Conservation (phyloP, 2,888 invertebrate species). For the Calephelis perditalis region DNA sequence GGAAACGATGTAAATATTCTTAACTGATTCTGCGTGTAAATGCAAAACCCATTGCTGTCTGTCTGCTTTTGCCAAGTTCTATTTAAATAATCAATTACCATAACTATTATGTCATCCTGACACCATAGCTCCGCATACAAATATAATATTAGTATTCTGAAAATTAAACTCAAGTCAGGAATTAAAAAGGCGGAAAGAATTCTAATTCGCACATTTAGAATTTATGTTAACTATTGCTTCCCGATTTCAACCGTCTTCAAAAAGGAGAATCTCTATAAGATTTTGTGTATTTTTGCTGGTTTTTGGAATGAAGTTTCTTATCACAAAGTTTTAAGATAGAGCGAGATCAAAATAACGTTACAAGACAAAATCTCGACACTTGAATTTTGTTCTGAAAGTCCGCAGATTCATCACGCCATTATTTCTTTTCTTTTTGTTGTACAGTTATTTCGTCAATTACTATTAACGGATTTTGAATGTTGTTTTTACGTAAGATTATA, state of each 20-base stretch:
- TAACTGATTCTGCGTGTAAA: constrained; percentile 18
- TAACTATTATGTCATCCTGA: constrained; percentile 27
- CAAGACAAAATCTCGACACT: too few relatives aligned
- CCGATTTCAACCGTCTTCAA: not conserved
- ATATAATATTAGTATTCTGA: constrained; percentile 24
- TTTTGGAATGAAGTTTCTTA: too few relatives aligned
- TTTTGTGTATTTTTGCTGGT: too few relatives aligned
- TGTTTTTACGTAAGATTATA: too few relatives aligned
- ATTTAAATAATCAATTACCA: constrained; percentile 8
- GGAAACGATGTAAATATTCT: not conserved
- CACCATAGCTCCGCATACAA: constrained; percentile 28
- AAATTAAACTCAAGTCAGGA: constrained; percentile 13
- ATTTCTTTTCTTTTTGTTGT: too few relatives aligned
- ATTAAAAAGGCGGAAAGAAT: not conserved
- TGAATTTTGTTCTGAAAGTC: too few relatives aligned
- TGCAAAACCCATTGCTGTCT: not conserved
- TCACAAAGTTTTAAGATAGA: too few relatives aligned
- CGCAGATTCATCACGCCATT: too few relatives aligned
- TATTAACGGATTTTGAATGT: too few relatives aligned
- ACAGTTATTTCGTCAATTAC: too few relatives aligned
- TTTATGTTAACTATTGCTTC: not conserved
- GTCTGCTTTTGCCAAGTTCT: not conserved
- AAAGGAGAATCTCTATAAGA: too few relatives aligned
- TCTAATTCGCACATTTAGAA: not conserved
- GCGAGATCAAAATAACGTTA: too few relatives aligned